Base-by-base conservation (phyloP, 2,797 vertebrate species). In the Somateria mollissima region DNA sequence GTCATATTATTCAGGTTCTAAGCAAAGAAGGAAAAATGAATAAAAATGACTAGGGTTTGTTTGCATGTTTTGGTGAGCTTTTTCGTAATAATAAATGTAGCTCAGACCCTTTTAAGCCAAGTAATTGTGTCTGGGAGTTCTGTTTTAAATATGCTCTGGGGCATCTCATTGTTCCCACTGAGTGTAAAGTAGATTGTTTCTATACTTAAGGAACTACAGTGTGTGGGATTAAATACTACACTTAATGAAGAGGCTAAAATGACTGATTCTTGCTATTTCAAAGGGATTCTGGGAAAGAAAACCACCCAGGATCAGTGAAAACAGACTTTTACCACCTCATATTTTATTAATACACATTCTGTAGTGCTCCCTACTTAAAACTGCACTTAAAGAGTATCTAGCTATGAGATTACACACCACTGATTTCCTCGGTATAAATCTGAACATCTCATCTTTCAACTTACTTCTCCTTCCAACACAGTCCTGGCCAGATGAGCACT, bases 261-360 rank as follows among this genome's bases (percentile, higher is more conserved):
- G 30, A 77, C 81, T 78, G 16, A 87, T 92, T 94, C 37, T 87
- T 90, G 81, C 45, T 85, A 49, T 94, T 96, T 92, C 94, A 96
- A 80, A 95, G 64, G 45, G 56, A 93, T 95, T 94, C 92, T 90
- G 57, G 94, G 86, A 95, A 96, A 93, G 75, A 91, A 95, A 97
- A 90, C 69, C 92, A 92, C 78, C 84, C 86, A 92, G 72, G 81
- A 93, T 80, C 84, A 83, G 75, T 84, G 45, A 72, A 90, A 95
- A 83, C 11, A 92, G 77, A 80, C 53, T 95, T 95, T 85, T 87
- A 94, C 62, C 36, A 70, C 70, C 69, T 92, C 75, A 94, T 92
- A 85, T 94, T 92, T 95, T 95, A 95, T 94, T 95, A 87, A 97
- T 89, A 85, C 37, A 75, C 11, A 54, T 85, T 90, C 41, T 60